Evolutionary conservation across 1,140 invertebrate species (phyloP), one percentile per base, ranked within the genome.

Genomic region (Nephila pilipes): DNA sequence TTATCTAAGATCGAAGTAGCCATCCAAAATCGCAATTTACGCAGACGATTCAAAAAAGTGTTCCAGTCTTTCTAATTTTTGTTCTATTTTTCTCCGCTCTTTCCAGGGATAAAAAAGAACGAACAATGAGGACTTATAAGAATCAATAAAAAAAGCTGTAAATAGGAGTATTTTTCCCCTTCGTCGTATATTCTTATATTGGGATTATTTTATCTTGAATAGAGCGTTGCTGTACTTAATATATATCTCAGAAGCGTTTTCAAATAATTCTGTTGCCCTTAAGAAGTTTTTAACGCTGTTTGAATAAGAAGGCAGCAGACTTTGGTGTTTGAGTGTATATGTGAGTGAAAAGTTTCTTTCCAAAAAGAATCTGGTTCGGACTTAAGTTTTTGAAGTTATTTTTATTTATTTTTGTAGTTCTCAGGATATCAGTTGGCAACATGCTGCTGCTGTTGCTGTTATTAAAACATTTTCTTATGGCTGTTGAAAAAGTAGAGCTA

Each of bases 101-200:
- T 25, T 25, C n/a, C n/a, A 25, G 38, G 5, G n/a, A 80, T 16
- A 81, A 29, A 81, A 81, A 1, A 81, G 20, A 16, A n/a, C 80
- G 20, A 25, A 81, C 80, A 81, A 81, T 81, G 22, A 29, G 46
- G 46, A 55, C 80, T 81, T 81, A 54, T 22, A 46, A 55, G 46
- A 81, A 46, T 22, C 80, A 81, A 81, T 81, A 81, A 81, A 75
- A 75, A 81, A 29, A 81, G n/a, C 46, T 4, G 46, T 81, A 81
- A 81, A 81, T 81, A 81, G 20, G 80, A 81, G 38, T n/a, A 18
- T 81, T 55, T 54, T 81, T 81, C 10, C 38, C n/a, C 38, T 54
- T 75, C 25, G 32, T 18, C 29, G 29, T 75, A 32, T 75, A 75
- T 75, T 36, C 46, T 81, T 81, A 81, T 81, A 81, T 81, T n/a